Base-by-base conservation (phyloP, 2,113 vertebrate species). In the Synchiropus splendidus region DNA sequence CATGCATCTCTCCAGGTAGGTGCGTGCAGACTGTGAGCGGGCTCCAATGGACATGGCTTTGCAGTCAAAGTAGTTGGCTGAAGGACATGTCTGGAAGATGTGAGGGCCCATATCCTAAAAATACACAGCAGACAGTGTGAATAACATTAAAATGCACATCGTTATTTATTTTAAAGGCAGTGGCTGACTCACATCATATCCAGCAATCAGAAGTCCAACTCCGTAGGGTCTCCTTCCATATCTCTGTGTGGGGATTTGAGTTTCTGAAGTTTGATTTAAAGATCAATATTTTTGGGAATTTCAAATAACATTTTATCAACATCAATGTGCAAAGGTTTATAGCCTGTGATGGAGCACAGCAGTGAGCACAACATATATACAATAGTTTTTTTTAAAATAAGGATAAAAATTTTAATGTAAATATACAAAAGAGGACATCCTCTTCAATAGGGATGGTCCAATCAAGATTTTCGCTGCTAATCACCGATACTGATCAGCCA, bases 31-130 rank as follows among this genome's bases (percentile, higher is more conserved):
- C 36, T 98, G 95, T 2, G 94, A 98, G 42, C 92, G 91, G 0
- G 94, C 94, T 37, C 94, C 92, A 42, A 97, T 98, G 43, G 92
- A 98, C 94, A 98, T 99, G 47, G 94, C 92, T 78, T 91, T 94
- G 61, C 95, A 98, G 72, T 98, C 93, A 74, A 97, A 95, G 61
- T 97, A 97, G 79, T 98, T 99, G 10, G 94, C 95, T 40, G 94
- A 99, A 0, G 95, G 95, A 67, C 94, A 99, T 6, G 93, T 98
- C 72, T 99, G 95, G 81, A 94, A 98, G 73, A 98, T 94, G 67
- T 99, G 95, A 73, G 95, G 95, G 9, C 95, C 95, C 86, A 97
- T 97, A 63, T 97, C 95, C 95, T 99, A 61, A 1, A 14, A 14
- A 17, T 55, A 10, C 2, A 18, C n/a, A 14, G 16, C 21, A 47